These are phyloP conservation scores for Allygus modestus DNA, from an alignment of 2,888 invertebrate genomes.

Conservation along the genomic window DNA sequence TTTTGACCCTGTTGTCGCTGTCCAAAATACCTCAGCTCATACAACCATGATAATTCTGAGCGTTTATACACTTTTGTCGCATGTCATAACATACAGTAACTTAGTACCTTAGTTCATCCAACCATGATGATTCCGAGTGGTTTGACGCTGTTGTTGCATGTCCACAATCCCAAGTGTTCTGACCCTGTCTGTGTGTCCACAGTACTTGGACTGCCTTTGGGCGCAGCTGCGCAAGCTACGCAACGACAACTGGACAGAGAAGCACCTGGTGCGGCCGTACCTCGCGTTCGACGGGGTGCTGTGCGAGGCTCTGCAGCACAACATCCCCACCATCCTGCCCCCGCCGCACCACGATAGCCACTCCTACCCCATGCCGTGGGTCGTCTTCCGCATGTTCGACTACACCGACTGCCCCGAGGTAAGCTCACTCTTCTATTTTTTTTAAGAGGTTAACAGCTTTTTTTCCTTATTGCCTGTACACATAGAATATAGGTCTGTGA, in stretches of 20 bases:
- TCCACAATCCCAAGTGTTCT: too few species aligned
- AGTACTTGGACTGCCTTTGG: slow-evolving; percentile 98
- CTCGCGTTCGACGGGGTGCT: slow-evolving; percentile 96
- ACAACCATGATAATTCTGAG: too few species aligned
- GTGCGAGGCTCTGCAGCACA: slow-evolving; percentile 97
- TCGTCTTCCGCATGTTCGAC: slow-evolving; percentile 98
- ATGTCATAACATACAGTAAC: too few species aligned
- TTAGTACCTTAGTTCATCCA: too few species aligned
- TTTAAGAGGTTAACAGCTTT: too few species aligned
- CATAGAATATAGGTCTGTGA: too few species aligned
- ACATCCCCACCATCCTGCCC: slow-evolving; percentile 92
- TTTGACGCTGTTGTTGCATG: too few species aligned
- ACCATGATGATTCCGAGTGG: too few species aligned
- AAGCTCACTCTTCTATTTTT: slow-evolving; percentile 59
- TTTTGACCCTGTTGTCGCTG: too few species aligned
- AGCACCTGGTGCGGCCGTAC: slow-evolving; percentile 96
- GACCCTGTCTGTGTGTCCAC: slow-evolving; percentile 64
- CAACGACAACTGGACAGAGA: slow-evolving; percentile 97
- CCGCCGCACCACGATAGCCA: slow-evolving; percentile 95
- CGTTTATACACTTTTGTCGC: too few species aligned
- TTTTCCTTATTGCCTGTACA: background rate
- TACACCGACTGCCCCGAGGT: slow-evolving; percentile 98
- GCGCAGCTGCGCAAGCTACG: slow-evolving; percentile 94
- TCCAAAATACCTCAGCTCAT: too few species aligned
- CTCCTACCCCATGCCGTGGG: slow-evolving; percentile 95